Percentiles rank a stretch among this genome's conserved stretches.
These are phyloP conservation scores for Criorhina ranunculi DNA, from an alignment of 2,888 invertebrate species.

Conservation along the genomic window DNA sequence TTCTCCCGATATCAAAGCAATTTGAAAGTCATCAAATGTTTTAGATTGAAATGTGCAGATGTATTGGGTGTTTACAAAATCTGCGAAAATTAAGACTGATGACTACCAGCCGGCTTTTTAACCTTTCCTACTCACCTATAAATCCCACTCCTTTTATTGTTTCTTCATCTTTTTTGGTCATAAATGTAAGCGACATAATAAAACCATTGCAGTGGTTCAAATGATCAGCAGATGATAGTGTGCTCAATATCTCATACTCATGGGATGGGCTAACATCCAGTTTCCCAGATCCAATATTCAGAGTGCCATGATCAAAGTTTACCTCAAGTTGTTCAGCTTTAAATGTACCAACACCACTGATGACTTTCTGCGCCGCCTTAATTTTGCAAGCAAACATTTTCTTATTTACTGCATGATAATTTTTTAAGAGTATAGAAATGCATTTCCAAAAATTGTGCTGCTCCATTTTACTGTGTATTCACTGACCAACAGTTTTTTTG, in stretches of 20 bases:
- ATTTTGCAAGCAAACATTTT: slow-evolving; percentile 86
- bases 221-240: background rate
- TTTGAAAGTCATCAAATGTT: slow-evolving; percentile 78
- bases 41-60: slow-evolving; percentile 78
- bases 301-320: background rate
- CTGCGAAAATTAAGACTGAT: slow-evolving; percentile 68
- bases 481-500: background rate
- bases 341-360: slow-evolving; percentile 75
- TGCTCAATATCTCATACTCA: slow-evolving; percentile 18
- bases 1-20: slow-evolving; percentile 71
- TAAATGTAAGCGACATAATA: slow-evolving; percentile 78
- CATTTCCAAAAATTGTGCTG: slow-evolving; percentile 87
- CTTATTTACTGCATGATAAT: slow-evolving; percentile 90
- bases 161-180: slow-evolving; percentile 79
- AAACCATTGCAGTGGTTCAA: slow-evolving; percentile 77
- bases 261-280: background rate
- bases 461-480: slow-evolving; percentile 34
- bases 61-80: slow-evolving; percentile 79
- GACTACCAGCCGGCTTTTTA: background rate
- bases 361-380: slow-evolving; percentile 74
- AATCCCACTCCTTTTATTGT: slow-evolving; percentile 78
- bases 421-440: slow-evolving; percentile 87
- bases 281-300: slow-evolving; percentile 1
- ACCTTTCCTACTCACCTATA: slow-evolving; percentile 78
- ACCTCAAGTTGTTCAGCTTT: background rate